Base-by-base conservation (phyloP, 2,797 vertebrate species). In the Agapornis canus region DNA sequence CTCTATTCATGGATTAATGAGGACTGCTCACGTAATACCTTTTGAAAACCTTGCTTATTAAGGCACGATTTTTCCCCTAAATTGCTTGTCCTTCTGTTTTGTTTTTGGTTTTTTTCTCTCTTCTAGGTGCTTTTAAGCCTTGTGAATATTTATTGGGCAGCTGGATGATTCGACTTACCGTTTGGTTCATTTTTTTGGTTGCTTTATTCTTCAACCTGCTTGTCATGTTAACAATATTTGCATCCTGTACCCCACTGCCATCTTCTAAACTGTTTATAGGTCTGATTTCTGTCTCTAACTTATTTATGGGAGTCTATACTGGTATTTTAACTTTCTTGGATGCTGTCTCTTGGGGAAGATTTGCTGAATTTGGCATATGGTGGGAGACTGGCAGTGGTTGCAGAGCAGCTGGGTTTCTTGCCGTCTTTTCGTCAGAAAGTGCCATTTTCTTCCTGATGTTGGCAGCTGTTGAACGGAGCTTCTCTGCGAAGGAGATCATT, bases 91-190 rank as follows among this genome's bases (percentile, higher is more conserved):
- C 57, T 89, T 91, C 21, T 93, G 35, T 88, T 32, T 82, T 92
- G 43, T 86, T 70, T 71, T 39, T 45, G 11, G 20, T 45, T 45
- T 43, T 81, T 60, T 42, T 79, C 61, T 39, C 66, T 45, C 57
- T 94, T 96, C 51, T 97, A 99, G 99, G 99, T 97, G 99, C 99
- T 78, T 99, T 99, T 96, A 99, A 99, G 97, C 99, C 99, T 29
- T 99, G 99, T 60, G 98, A 99, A 97, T 99, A 99, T 94, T 98
- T 99, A 84, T 97, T 99, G 93, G 99, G 99, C 82, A 99, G 99
- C 98, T 99, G 99, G 99, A 99, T 99, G 99, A 99, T 99, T 81
- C 99, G 99, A 64, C 98, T 99, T 91, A 99, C 99, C 0, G 99
- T 99, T 71, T 99, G 99, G 99, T 99, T 99, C 97, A 99, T 99